phyloP scores from a whole-genome alignment of 2,888 invertebrate genomes.

The Nomada fucata region DNA sequence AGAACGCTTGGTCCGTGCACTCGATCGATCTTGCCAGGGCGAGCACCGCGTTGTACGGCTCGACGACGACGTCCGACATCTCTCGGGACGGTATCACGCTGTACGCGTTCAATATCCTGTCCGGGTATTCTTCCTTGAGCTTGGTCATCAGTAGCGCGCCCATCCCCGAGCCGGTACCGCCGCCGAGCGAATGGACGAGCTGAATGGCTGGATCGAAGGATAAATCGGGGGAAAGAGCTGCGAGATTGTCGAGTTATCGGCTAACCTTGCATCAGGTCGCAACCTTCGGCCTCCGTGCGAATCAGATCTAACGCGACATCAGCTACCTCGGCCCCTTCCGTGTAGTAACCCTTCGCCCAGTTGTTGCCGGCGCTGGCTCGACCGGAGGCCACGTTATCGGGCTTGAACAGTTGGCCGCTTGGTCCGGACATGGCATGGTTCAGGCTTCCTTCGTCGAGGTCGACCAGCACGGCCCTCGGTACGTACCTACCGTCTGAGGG shows the following conservation, averaged over 20 bases:
- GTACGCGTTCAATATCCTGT: slow-evolving; percentile 89
- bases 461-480: slow-evolving; percentile 87
- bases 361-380: slow-evolving; percentile 81
- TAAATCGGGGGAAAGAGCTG: no score
- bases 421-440: slow-evolving; percentile 87
- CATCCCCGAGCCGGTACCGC: slow-evolving; percentile 90
- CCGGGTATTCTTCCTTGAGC: slow-evolving; percentile 94
- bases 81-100: slow-evolving; percentile 91
- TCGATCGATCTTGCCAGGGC: slow-evolving; percentile 94
- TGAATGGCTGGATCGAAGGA: slow-evolving; percentile 86
- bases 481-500: slow-evolving; percentile 85
- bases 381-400: slow-evolving; percentile 87
- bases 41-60: slow-evolving; percentile 95
- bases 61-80: slow-evolving; percentile 95
- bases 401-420: slow-evolving; percentile 86
- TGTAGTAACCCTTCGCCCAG: slow-evolving; percentile 92
- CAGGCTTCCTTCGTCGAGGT: slow-evolving; percentile 88
- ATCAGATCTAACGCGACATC: slow-evolving; percentile 93
- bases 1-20: slow-evolving; percentile 94
- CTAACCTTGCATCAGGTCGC: slow-evolving; percentile 91
- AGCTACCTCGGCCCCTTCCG: slow-evolving; percentile 94
- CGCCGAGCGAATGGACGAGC: slow-evolving; percentile 92
- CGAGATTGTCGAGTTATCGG: no score
- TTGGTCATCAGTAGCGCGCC: slow-evolving; percentile 92
- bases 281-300: slow-evolving; percentile 93